phyloP scores from a whole-genome alignment of 2,888 invertebrate species.

The Hecatera dysodea region DNA sequence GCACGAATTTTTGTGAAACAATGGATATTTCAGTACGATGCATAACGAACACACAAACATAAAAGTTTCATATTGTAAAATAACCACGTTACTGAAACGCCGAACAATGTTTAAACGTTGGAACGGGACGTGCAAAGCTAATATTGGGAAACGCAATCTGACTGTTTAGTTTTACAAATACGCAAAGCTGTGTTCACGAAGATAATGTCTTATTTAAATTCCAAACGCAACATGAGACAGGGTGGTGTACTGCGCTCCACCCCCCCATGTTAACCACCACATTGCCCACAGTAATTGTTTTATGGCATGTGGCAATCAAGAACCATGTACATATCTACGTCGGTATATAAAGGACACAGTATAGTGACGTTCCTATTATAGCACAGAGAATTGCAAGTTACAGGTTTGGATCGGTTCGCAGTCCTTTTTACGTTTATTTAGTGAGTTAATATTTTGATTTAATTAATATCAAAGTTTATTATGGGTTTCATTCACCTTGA shows the following conservation, averaged over 20 bases:
- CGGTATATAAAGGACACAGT: background rate
- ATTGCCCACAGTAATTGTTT: slow-evolving; percentile 61
- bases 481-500: background rate
- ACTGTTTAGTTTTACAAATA: slow-evolving; percentile 34
- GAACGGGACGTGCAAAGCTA: slow-evolving; percentile 12
- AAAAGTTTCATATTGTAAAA: slow-evolving; percentile 1
- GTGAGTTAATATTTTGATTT: slow-evolving; percentile 10
- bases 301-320: slow-evolving; percentile 62
- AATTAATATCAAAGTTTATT: slow-evolving; percentile 12
- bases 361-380: slow-evolving; percentile 28
- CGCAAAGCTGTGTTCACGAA: slow-evolving; percentile 30
- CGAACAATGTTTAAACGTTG: background rate
- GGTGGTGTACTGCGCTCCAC: background rate
- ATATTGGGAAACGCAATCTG: slow-evolving; percentile 33
- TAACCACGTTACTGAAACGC: background rate
- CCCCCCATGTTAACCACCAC: slow-evolving; percentile 45
- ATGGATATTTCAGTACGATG: background rate
- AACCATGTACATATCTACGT: slow-evolving; percentile 9
- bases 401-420: slow-evolving; percentile 7
- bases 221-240: slow-evolving; percentile 36
- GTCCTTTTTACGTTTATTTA: slow-evolving; percentile 17
- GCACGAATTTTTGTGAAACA: background rate
- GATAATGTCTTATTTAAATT: slow-evolving; percentile 60
- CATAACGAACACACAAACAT: slow-evolving; percentile 5
- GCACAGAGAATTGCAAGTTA: slow-evolving; percentile 39